Base-by-base conservation (phyloP, 2,113 vertebrate genomes). In the Progne subis region DNA sequence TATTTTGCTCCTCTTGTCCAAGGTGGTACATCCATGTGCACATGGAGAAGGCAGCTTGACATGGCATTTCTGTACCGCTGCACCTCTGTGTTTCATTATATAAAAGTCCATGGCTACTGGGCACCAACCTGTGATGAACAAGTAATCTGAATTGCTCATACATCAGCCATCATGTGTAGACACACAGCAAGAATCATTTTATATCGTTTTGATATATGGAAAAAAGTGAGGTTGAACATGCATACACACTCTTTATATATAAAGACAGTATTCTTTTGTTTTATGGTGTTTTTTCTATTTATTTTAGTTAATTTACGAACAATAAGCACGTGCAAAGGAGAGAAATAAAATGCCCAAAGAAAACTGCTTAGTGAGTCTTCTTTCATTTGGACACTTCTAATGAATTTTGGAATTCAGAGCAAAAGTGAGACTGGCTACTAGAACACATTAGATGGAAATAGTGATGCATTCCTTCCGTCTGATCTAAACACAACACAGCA, bases 21-120 rank as follows among this genome's bases (percentile, higher is more conserved):
- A 67, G 55, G 14, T 1, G 0, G 53, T 3, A 46, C 9, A 16
- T 8, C 6, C 18, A 55, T 0, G 5, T 18, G 16, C 31, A 11
- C 6, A n/a, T 1, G 32, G 5, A 69, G 46, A 53, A 32, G 11
- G 20, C 29, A 61, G 20, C 23, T 26, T 20, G 24, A 31, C 15
- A 7, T 6, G 34, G 52, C 57, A 75, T 31, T 70, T 68, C 44
- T 12, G 31, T 41, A 44, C 2, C 2, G 10, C 18, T 90, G 34
- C 18, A 41, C 44, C 50, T 78, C 46, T 50, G n/a, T 37, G 39
- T 46, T 41, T 37, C 9, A 37, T 37, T 44, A 24, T 9, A 21
- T 2, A 15, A 6, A 72, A 64, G 53, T 34, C 61, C 26, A 14
- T 12, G 24, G 60, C 19, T 80, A 26, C 11, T 31, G 14, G 19